A percentile compares a stretch with the other conserved stretches of the same genome.
Evolutionary conservation across 2,888 invertebrate genomes (phyloP).

Genomic region (Callinectes sapidus): DNA sequence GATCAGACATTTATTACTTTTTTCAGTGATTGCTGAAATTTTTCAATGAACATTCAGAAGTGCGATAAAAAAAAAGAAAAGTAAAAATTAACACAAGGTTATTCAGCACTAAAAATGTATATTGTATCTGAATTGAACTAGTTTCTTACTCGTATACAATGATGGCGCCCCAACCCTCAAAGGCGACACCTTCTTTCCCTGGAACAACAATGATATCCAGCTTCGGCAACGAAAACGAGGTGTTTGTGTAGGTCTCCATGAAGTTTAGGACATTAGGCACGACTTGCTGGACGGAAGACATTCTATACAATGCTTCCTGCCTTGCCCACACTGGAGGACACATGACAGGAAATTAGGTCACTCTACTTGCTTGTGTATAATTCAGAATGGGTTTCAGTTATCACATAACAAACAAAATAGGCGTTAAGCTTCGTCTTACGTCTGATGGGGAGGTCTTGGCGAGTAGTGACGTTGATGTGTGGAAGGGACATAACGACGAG

Average conservation of each 20-base stretch:
- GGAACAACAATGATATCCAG: slow-evolving; percentile 82
- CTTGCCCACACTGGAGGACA: slow-evolving; percentile 82
- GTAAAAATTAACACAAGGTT: neutral
- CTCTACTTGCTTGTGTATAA: neutral
- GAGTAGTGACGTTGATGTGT: slow-evolving; percentile 20
- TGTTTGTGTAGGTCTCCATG: slow-evolving; percentile 81
- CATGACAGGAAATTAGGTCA: neutral
- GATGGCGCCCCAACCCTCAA: slow-evolving; percentile 88
- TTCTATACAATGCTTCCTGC: slow-evolving; percentile 82
- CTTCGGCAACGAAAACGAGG: slow-evolving; percentile 80
- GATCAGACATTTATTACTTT: neutral
- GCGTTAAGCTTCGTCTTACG: neutral
- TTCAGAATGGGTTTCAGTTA: neutral
- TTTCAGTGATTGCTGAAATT: neutral
- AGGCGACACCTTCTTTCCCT: slow-evolving; percentile 82
- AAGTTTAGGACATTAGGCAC: slow-evolving; percentile 79
- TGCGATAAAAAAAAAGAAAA: neutral
- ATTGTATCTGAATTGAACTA: neutral
- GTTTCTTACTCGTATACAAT: slow-evolving; percentile 32
- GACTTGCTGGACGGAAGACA: slow-evolving; percentile 80
- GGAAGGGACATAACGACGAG: slow-evolving; percentile 19
- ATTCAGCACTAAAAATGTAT: neutral
- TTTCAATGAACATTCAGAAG: neutral
- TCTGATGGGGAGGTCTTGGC: slow-evolving; percentile 41
- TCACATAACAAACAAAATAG: neutral